Conservation (phyloP, 2,888 invertebrate species). For the Sphecodes monilicornis region DNA sequence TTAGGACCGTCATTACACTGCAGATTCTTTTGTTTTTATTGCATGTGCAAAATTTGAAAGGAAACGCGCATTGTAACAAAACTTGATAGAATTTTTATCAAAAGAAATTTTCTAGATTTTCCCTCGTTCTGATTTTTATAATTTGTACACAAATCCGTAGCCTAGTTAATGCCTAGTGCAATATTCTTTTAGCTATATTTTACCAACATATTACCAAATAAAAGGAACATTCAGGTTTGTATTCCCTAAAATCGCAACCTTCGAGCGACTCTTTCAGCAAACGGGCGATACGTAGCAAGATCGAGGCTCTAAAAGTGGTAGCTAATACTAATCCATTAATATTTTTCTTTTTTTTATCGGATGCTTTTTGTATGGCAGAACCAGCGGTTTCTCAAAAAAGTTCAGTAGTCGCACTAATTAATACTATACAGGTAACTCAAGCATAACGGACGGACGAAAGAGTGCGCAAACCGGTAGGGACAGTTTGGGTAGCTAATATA, state of each 20-base stretch:
- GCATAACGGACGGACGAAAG: conserved; percentile 23
- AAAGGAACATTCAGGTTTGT: not conserved
- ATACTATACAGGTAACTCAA: conserved; percentile 22
- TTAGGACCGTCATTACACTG: not conserved
- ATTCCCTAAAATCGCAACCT: not conserved
- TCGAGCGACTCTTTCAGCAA: not conserved
- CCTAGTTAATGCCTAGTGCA: not conserved
- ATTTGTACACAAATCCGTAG: not conserved
- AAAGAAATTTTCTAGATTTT: not conserved
- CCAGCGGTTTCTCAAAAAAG: not conserved
- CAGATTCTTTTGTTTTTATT: not conserved
- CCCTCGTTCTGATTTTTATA: not conserved
- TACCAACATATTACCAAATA: not conserved
- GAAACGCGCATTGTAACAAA: not conserved
- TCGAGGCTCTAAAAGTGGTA: not conserved
- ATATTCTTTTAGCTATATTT: not conserved
- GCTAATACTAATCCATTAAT: not conserved
- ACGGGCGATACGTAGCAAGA: not conserved
- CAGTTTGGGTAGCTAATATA: conserved; percentile 74
- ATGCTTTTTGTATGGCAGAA: not conserved
- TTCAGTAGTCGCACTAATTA: conserved; percentile 10
- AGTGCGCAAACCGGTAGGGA: not conserved
- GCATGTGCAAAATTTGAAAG: not conserved
- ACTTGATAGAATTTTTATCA: not conserved
- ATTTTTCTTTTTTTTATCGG: not conserved